A percentile compares a stretch with the other conserved stretches of the same genome.
Conservation (phyloP, 2,113 vertebrate genomes). For the Syngnathoides biaculeatus region DNA sequence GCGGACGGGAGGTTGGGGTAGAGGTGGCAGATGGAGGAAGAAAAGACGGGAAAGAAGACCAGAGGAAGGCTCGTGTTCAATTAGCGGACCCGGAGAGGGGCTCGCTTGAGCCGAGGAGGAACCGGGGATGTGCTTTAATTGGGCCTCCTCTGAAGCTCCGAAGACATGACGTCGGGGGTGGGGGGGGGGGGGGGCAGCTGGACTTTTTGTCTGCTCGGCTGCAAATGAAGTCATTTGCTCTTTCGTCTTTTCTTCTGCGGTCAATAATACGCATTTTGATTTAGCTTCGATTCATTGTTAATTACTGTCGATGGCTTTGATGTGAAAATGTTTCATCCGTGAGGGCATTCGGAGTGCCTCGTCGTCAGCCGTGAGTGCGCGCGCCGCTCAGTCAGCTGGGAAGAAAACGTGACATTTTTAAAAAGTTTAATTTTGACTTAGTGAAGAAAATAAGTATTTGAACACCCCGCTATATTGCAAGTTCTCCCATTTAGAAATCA, state of each 20-base stretch:
- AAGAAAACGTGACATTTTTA: too few species aligned
- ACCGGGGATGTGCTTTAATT: conserved; percentile 73
- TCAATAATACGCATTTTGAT: not conserved
- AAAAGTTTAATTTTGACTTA: too few species aligned
- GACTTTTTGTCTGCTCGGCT: conserved; percentile 38
- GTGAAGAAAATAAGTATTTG: too few species aligned
- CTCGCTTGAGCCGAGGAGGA: conserved; percentile 63
- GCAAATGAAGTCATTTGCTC: not conserved
- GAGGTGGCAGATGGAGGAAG: conserved; percentile 42
- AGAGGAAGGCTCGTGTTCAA: conserved; percentile 67
- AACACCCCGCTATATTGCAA: too few species aligned
- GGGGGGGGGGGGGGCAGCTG: conserved; percentile 38
- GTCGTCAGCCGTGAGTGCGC: too few species aligned
- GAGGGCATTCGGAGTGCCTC: too few species aligned
- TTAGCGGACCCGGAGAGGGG: conserved; percentile 68
- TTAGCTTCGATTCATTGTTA: too few species aligned
- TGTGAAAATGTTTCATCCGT: not conserved
- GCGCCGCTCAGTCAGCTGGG: too few species aligned
- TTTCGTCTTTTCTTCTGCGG: not conserved
- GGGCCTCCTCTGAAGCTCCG: conserved; percentile 53
- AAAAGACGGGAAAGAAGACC: conserved; percentile 30
- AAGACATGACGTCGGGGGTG: conserved; percentile 15
- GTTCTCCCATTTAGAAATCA: too few species aligned
- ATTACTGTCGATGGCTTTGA: too few species aligned
- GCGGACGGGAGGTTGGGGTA: conserved; percentile 51